Percentiles rank a stretch among this genome's conserved stretches.
phyloP scores from a whole-genome alignment of 37 sponge, comb jelly and placozoan species.

The Geodia barretti region DNA sequence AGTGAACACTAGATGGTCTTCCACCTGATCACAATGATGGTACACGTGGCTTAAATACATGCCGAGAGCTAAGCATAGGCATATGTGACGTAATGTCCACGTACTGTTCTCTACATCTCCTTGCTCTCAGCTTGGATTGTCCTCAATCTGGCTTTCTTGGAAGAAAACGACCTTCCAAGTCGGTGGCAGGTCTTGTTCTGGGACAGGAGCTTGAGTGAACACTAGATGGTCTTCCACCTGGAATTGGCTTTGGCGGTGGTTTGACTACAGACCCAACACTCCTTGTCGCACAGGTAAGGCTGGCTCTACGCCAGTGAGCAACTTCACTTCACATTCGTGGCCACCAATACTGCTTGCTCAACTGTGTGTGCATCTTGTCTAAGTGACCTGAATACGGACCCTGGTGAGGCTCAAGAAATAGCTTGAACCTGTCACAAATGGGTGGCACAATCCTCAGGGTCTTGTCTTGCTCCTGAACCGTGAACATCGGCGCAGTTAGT shows the following conservation, averaged over 20 bases:
- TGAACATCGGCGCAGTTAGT: background rate
- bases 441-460: conserved; percentile 17
- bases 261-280: conserved; percentile 8
- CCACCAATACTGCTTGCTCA: conserved; percentile 51
- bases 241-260: conserved; percentile 33
- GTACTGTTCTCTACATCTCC: too few relatives aligned
- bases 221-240: conserved; percentile 7
- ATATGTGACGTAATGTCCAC: too few relatives aligned
- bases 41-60: too few relatives aligned
- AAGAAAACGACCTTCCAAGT: too few relatives aligned
- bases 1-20: too few relatives aligned
- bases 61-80: too few relatives aligned
- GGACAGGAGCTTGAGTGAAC: too few relatives aligned
- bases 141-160: too few relatives aligned
- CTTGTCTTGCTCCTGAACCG: background rate
- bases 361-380: conserved; percentile 5
- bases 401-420: conserved; percentile 26
- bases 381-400: conserved; percentile 45
- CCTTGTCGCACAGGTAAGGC: conserved; percentile 44
- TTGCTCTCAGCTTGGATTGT: too few relatives aligned
- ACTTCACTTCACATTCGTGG: conserved; percentile 29
- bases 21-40: too few relatives aligned
- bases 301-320: background rate
- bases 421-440: background rate
- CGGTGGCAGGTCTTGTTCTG: too few relatives aligned